Percentiles rank a stretch among this genome's conserved stretches.
These are phyloP conservation scores for Maniola jurtina DNA, from an alignment of 1,140 invertebrate species.

Conservation along the genomic window DNA sequence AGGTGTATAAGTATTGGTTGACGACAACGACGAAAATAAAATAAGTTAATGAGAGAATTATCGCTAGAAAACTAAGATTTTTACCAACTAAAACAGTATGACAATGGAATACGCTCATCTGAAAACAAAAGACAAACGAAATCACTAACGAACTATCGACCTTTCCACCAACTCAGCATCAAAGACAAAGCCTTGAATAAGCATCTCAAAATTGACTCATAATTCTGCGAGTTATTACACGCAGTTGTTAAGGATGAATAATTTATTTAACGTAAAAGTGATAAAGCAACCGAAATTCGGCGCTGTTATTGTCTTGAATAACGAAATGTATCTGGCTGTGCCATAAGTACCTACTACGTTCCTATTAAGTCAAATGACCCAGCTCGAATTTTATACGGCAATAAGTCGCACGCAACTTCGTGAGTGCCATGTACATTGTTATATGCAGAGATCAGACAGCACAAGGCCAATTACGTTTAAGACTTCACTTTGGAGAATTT, in stretches of 20 bases:
- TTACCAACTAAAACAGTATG: too few relatives aligned
- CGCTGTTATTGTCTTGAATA: constrained; percentile 41
- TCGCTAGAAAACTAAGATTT: too few relatives aligned
- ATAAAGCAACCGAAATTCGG: constrained; percentile 31
- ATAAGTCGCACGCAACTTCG: constrained; percentile 55
- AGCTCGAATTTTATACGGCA: constrained; percentile 59
- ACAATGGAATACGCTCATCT: too few relatives aligned
- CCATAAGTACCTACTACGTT: constrained; percentile 39
- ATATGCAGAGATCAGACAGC: constrained; percentile 6
- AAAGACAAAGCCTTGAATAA: constrained; percentile 28
- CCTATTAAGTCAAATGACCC: constrained; percentile 57
- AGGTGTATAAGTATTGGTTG: too few relatives aligned
- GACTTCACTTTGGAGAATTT: too few relatives aligned
- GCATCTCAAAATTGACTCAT: constrained; percentile 35
- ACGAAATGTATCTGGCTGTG: constrained; percentile 43
- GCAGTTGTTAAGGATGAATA: constrained; percentile 37
- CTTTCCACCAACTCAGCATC: constrained; percentile 17
- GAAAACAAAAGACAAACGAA: too few relatives aligned
- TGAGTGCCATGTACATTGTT: constrained; percentile 34
- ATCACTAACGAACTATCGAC: too few relatives aligned
- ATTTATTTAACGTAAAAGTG: constrained; percentile 41
- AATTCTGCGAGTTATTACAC: constrained; percentile 40
- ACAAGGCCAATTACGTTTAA: not conserved
- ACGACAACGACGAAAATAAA: too few relatives aligned
- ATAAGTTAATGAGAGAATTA: too few relatives aligned